These are phyloP conservation scores for Rapana venosa DNA, from an alignment of 2,888 invertebrate genomes.

Conservation along the genomic window DNA sequence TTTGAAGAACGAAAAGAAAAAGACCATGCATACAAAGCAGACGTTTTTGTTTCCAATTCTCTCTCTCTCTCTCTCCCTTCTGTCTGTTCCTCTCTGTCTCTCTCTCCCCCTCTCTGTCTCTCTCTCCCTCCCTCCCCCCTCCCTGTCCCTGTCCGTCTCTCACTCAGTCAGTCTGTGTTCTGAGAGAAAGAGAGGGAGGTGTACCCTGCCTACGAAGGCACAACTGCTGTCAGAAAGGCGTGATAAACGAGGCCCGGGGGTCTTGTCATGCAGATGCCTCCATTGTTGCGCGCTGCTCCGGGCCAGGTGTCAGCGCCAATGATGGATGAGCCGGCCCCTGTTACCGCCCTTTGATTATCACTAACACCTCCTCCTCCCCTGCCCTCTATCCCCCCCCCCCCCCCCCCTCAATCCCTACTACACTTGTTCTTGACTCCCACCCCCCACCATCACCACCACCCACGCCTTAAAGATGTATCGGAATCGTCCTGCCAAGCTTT, in stretches of 20 bases:
- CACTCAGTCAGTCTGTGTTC: neutral
- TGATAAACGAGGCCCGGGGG: neutral
- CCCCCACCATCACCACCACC: neutral
- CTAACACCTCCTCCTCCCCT: neutral
- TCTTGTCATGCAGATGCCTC: neutral
- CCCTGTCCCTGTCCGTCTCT: too few species aligned
- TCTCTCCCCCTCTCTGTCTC: too few species aligned
- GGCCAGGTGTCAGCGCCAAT: neutral
- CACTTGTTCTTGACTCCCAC: neutral
- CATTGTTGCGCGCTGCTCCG: neutral
- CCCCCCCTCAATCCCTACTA: neutral
- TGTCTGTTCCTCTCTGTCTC: too few species aligned
- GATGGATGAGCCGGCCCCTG: neutral
- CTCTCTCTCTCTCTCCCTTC: too few species aligned
- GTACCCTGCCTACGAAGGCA: too few species aligned
- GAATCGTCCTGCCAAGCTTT: too few species aligned
- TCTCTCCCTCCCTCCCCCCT: too few species aligned
- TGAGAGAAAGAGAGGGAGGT: neutral
- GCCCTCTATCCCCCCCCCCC: neutral
- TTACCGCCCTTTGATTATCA: neutral
- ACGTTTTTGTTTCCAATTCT: too few species aligned
- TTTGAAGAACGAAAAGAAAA: too few species aligned
- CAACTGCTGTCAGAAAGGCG: neutral
- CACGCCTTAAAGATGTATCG: neutral
- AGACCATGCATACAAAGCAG: too few species aligned